phyloP scores from a whole-genome alignment of 2,888 invertebrate species.

The Aspidiotus destructor region DNA sequence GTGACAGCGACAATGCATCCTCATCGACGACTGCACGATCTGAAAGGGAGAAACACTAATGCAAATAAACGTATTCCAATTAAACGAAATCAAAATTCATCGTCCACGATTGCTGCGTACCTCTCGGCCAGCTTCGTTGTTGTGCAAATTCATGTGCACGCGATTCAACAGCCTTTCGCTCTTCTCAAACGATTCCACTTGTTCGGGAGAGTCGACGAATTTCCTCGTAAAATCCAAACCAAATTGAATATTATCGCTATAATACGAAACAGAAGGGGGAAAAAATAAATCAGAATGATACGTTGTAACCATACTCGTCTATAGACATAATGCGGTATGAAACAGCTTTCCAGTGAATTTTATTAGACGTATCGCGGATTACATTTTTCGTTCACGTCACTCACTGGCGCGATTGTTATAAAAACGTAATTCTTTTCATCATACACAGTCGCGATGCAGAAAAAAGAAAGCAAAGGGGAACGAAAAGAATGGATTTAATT shows the following conservation, averaged over 20 bases:
- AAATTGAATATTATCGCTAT: conserved; percentile 49
- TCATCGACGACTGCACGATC: conserved; percentile 74
- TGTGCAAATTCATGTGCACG: conserved; percentile 75
- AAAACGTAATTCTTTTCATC: no score
- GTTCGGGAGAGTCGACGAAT: conserved; percentile 50
- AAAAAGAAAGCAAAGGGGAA: no score
- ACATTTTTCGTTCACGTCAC: no score
- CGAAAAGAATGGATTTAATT: no score
- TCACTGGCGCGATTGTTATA: no score
- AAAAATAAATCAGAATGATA: no score
- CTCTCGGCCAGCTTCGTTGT: conserved; percentile 75
- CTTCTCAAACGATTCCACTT: conserved; percentile 38
- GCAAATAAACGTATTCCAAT: neutral
- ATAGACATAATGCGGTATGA: no score
- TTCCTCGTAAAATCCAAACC: conserved; percentile 47
- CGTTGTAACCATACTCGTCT: no score
- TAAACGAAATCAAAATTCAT: neutral
- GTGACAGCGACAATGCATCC: conserved; percentile 86
- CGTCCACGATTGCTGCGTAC: conserved; percentile 46
- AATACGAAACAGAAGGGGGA: conserved; percentile 18
- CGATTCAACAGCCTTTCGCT: conserved; percentile 42
- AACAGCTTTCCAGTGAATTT: no score
- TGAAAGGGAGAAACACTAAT: conserved; percentile 46
- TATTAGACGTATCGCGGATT: no score
- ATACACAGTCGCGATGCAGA: no score